These are phyloP conservation scores for Nasonovia ribisnigri DNA, from an alignment of 2,888 invertebrate genomes.

Conservation along the genomic window DNA sequence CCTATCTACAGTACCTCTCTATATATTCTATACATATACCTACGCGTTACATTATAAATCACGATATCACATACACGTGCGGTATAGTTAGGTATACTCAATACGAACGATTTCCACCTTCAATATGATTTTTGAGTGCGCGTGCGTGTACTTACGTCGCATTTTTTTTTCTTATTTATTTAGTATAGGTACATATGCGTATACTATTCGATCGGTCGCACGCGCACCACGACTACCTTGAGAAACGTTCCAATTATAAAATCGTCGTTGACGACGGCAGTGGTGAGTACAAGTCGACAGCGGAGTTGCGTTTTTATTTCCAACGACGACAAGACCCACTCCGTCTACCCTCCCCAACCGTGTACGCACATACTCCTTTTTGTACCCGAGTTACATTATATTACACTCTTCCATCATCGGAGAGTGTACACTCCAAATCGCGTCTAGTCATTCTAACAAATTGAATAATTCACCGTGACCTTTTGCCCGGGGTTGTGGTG, in stretches of 20 bases:
- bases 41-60: background rate
- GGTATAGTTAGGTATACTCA: too few species aligned
- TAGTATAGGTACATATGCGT: background rate
- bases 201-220: background rate
- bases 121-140: background rate
- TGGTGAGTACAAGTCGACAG: background rate
- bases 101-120: background rate
- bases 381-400: background rate
- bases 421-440: background rate
- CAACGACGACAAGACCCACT: background rate
- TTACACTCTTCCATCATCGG: background rate
- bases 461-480: slow-evolving; percentile 27
- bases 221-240: background rate
- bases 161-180: background rate
- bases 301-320: slow-evolving; percentile 11
- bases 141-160: background rate
- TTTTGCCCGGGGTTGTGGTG: slow-evolving; percentile 1
- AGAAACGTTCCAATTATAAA: slow-evolving; percentile 6
- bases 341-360: background rate
- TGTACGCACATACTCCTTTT: background rate
- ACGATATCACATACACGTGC: background rate
- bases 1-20: background rate
- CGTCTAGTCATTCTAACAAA: slow-evolving; percentile 28
- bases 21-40: too few species aligned
- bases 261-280: background rate